Evolutionary conservation across 2,797 vertebrate species (phyloP).

Genomic region (Alfaro cultratus): DNA sequence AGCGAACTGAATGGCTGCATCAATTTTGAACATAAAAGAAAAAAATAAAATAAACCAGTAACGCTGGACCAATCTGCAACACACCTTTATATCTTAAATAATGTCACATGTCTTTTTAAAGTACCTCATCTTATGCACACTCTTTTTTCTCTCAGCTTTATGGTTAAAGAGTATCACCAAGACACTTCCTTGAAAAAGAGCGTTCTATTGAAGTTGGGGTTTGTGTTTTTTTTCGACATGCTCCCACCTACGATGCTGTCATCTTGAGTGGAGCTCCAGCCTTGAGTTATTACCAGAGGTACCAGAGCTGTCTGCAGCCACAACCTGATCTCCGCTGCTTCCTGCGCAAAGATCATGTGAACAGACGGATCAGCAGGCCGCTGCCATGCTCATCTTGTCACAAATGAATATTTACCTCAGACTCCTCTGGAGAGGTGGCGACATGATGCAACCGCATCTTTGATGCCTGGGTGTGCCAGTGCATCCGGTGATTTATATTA

Average conservation of each 20-base stretch:
- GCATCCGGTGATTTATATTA: constrained; percentile 75
- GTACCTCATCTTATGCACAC: not conserved
- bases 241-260: not conserved
- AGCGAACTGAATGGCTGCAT: not conserved
- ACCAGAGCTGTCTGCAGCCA: constrained; percentile 4
- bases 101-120: not conserved
- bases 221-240: not conserved
- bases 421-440: constrained; percentile 44
- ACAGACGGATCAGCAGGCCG: constrained; percentile 39
- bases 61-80: not conserved
- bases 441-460: constrained; percentile 23
- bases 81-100: not conserved
- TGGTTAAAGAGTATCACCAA: not conserved
- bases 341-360: constrained; percentile 26
- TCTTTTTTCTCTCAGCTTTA: not conserved
- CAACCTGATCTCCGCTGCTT: constrained; percentile 33
- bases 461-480: constrained; percentile 54
- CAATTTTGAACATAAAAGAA: not conserved
- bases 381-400: constrained; percentile 51
- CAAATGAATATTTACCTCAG: constrained; percentile 36
- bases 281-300: constrained; percentile 10
- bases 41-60: not conserved
- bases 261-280: constrained; percentile 2
- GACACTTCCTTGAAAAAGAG: not conserved
- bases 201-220: not conserved